phyloP scores from a whole-genome alignment of 2,113 vertebrate genomes.

The Perca flavescens region DNA sequence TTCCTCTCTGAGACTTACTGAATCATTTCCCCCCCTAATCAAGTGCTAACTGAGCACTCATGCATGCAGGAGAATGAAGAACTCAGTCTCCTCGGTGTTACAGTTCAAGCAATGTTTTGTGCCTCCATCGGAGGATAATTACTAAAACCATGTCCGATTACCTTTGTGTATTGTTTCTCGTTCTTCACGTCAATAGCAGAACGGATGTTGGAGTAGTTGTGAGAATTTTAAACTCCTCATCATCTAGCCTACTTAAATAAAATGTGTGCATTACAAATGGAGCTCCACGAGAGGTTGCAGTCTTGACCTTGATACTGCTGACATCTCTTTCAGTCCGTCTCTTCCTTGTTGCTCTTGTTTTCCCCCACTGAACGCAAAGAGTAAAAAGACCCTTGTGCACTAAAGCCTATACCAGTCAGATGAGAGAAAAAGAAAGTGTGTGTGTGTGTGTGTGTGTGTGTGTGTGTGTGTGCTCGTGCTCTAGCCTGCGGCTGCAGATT shows the following conservation, averaged over 20 bases:
- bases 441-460: conserved; percentile 24
- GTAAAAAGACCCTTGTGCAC: conserved; percentile 74
- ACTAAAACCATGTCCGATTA: conserved; percentile 60
- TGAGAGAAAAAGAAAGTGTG: conserved; percentile 23
- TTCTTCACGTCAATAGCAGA: conserved; percentile 38
- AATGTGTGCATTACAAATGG: conserved; percentile 8
- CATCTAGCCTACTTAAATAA: conserved; percentile 20
- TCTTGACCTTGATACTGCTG: conserved; percentile 54
- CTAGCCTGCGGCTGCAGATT: conserved; percentile 78
- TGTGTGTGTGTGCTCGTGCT: conserved; percentile 38
- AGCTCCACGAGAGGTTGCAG: conserved; percentile 12
- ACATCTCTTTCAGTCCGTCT: conserved; percentile 34
- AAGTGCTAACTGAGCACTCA: conserved; percentile 47
- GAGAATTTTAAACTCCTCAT: conserved; percentile 20
- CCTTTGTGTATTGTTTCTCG: conserved; percentile 40
- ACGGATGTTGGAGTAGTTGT: conserved; percentile 10
- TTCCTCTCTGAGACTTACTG: conserved; percentile 23
- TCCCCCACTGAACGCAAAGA: conserved; percentile 37
- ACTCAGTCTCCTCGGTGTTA: conserved; percentile 34
- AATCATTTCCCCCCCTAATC: conserved; percentile 50
- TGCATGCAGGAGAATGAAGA: conserved; percentile 48
- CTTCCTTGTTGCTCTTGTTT: conserved; percentile 38
- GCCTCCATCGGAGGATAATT: conserved; percentile 54
- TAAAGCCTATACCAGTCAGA: conserved; percentile 62
- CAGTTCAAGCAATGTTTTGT: conserved; percentile 48